These are phyloP conservation scores for Castor canadensis DNA, from an alignment of 2,113 vertebrate genomes.

Conservation along the genomic window DNA sequence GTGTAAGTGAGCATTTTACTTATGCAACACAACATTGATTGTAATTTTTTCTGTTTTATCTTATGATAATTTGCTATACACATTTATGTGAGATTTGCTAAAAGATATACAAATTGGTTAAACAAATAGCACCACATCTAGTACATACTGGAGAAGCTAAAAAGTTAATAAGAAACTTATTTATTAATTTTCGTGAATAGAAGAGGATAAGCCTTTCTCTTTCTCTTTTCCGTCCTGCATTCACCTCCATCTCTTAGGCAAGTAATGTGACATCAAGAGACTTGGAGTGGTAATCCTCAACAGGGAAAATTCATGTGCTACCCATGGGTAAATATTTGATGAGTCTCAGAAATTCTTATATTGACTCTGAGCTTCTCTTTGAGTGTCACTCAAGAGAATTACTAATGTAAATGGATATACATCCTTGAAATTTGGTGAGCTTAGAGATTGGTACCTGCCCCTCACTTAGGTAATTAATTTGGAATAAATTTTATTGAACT, in stretches of 20 bases:
- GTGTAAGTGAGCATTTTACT: neutral
- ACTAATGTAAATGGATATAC: neutral
- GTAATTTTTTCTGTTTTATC: neutral
- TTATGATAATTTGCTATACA: neutral
- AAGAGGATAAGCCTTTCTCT: neutral
- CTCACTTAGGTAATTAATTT: neutral
- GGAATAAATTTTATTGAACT: neutral
- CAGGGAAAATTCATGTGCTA: neutral
- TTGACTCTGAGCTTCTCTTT: neutral
- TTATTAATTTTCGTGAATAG: neutral
- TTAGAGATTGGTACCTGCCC: neutral
- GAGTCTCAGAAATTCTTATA: neutral
- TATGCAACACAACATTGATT: neutral
- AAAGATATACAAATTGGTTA: neutral
- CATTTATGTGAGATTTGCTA: neutral
- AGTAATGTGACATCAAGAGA: neutral
- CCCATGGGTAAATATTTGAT: neutral
- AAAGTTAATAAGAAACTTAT: neutral
- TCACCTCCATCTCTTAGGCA: neutral
- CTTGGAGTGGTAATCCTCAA: neutral
- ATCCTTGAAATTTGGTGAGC: neutral
- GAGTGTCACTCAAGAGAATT: neutral
- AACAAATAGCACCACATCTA: neutral
- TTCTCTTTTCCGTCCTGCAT: neutral
- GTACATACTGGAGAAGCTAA: neutral